Conservation (phyloP, 92 coral and sea anemone genomes). For the Zoanthus gigantus region DNA sequence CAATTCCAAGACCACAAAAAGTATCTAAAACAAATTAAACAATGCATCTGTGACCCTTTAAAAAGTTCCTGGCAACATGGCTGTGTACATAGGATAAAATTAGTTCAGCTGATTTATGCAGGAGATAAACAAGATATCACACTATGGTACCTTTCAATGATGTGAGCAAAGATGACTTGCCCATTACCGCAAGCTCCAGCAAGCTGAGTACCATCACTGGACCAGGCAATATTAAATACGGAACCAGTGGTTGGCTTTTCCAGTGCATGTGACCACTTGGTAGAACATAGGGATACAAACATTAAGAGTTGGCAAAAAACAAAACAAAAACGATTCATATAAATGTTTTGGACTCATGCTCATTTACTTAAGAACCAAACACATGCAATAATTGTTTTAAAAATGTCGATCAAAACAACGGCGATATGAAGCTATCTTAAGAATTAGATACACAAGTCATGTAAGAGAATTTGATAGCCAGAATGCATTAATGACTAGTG, state of each 20-base stretch:
- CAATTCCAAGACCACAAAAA: too few relatives aligned
- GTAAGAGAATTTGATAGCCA: too few relatives aligned
- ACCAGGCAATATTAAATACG: slow-evolving; percentile 96
- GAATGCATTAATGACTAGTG: not conserved
- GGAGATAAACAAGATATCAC: not conserved
- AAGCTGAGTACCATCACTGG: slow-evolving; percentile 97
- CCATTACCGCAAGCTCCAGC: slow-evolving; percentile 99
- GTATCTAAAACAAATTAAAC: too few relatives aligned
- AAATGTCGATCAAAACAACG: too few relatives aligned
- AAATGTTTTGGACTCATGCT: not conserved
- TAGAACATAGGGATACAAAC: not conserved
- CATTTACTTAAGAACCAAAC: not conserved
- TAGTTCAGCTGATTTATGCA: too few relatives aligned
- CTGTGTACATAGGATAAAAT: too few relatives aligned
- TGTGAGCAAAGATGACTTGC: slow-evolving; percentile 97
- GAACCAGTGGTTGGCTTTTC: slow-evolving; percentile 98
- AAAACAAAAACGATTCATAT: not conserved
- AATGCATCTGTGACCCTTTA: too few relatives aligned
- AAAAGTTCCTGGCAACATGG: too few relatives aligned
- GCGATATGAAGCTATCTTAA: too few relatives aligned
- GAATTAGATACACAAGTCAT: too few relatives aligned
- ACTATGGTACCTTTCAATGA: slow-evolving; percentile 80
- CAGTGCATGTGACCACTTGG: slow-evolving; percentile 94
- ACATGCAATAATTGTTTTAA: too few relatives aligned
- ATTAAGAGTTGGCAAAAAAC: not conserved